Percentiles rank a stretch among this genome's conserved stretches.
Conservation (phyloP, 2,113 vertebrate genomes). For the Mus pahari region DNA sequence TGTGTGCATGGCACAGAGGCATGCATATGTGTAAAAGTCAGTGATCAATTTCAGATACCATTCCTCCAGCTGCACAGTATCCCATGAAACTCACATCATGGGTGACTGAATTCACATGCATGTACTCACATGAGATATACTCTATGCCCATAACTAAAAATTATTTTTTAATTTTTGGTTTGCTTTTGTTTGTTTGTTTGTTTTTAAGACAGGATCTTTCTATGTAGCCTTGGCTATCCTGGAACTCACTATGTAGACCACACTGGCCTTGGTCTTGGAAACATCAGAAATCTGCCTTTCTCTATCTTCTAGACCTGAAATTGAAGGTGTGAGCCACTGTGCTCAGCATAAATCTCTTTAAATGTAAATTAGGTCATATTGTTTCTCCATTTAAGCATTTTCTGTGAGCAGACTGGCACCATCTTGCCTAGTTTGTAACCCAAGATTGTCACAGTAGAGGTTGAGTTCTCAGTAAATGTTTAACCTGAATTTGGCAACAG, state of each 20-base stretch:
- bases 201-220: not conserved
- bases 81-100: not conserved
- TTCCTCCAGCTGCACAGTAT: not conserved
- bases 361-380: not conserved
- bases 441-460: not conserved
- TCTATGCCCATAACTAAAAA: not conserved
- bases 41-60: not conserved
- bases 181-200: not conserved
- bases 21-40: not conserved
- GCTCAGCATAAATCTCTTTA: not conserved
- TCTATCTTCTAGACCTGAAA: not conserved
- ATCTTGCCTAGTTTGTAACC: not conserved
- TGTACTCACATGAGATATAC: not conserved
- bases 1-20: not conserved
- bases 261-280: not conserved
- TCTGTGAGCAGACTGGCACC: not conserved
- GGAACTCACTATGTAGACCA: not conserved
- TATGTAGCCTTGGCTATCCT: not conserved
- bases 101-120: not conserved
- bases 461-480: not conserved
- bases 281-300: not conserved
- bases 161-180: not conserved
- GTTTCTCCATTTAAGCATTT: not conserved
- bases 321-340: not conserved
- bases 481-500: not conserved